Conservation (phyloP, 2,888 invertebrate species). For the Xylophagus ater region DNA sequence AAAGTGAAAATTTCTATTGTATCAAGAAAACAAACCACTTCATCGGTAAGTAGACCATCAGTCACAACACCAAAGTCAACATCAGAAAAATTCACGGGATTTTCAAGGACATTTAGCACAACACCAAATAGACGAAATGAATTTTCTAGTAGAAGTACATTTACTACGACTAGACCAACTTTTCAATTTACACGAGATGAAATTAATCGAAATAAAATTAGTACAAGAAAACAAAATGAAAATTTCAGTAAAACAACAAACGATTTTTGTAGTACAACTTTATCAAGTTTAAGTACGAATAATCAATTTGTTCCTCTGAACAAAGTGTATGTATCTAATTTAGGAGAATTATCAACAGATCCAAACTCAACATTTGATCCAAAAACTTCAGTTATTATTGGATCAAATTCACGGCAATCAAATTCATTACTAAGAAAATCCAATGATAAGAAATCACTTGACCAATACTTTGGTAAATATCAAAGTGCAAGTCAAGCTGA, state of each 20-base stretch:
- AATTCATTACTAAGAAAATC: not conserved
- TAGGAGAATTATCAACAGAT: slow-evolving; percentile 36
- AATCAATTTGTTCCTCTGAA: not conserved
- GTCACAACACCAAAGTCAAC: not conserved
- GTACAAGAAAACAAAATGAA: slow-evolving; percentile 1
- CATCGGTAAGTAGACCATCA: too few species aligned
- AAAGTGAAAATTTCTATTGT: slow-evolving; percentile 40
- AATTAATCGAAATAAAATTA: too few species aligned
- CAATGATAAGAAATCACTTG: not conserved
- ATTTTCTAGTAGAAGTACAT: too few species aligned
- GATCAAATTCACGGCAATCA: too few species aligned
- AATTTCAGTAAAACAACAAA: not conserved
- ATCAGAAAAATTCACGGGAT: not conserved
- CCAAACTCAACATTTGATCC: slow-evolving; percentile 31
- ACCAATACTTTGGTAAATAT: not conserved
- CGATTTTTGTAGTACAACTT: too few species aligned
- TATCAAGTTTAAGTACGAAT: too few species aligned
- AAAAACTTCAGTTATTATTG: slow-evolving; percentile 30
- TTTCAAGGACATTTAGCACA: not conserved
- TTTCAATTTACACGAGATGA: too few species aligned
- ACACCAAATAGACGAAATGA: too few species aligned
- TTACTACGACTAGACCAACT: too few species aligned
- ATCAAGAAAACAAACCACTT: too few species aligned
- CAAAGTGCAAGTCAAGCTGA: not conserved
- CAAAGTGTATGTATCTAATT: slow-evolving; percentile 31